These are phyloP conservation scores for Cassiopea xamachana DNA, from an alignment of 30 jellyfish, hydroid and myxozoan species.

Conservation along the genomic window DNA sequence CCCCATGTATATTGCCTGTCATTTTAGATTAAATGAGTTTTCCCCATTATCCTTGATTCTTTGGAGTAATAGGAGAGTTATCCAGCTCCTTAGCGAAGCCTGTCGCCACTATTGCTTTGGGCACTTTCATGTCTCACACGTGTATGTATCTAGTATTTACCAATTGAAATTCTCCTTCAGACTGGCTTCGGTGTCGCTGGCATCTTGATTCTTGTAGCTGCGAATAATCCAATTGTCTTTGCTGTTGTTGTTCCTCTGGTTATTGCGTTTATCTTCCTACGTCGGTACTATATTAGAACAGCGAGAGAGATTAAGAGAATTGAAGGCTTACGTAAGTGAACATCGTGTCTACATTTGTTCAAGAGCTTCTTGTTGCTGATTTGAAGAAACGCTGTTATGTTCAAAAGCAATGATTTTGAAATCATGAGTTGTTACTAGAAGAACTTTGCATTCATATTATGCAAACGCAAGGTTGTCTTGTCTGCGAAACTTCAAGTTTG, in stretches of 20 bases:
- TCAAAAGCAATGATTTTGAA: no score
- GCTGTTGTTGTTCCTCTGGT: slow-evolving; percentile 71
- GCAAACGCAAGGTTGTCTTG: no score
- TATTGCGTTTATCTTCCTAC: slow-evolving; percentile 49
- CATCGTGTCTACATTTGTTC: not conserved
- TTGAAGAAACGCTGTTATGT: no score
- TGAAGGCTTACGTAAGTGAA: slow-evolving; percentile 81
- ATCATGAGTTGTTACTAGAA: no score
- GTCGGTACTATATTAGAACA: slow-evolving; percentile 75
- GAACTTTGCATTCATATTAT: no score
- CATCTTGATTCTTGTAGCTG: slow-evolving; percentile 59
- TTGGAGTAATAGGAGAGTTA: no score
- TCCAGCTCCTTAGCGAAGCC: no score
- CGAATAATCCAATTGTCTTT: slow-evolving; percentile 55
- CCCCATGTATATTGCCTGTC: no score
- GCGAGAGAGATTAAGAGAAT: slow-evolving; percentile 90
- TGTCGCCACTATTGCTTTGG: no score
- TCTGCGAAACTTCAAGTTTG: no score
- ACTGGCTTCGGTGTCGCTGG: slow-evolving; percentile 72
- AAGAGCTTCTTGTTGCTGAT: not conserved
- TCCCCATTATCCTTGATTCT: no score
- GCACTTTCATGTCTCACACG: not conserved
- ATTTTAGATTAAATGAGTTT: no score
- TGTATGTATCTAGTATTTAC: not conserved
- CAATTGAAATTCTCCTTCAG: slow-evolving; percentile 1